Evolutionary conservation across 1,140 invertebrate genomes (phyloP).

Genomic region (Drosophila ogumai): DNA sequence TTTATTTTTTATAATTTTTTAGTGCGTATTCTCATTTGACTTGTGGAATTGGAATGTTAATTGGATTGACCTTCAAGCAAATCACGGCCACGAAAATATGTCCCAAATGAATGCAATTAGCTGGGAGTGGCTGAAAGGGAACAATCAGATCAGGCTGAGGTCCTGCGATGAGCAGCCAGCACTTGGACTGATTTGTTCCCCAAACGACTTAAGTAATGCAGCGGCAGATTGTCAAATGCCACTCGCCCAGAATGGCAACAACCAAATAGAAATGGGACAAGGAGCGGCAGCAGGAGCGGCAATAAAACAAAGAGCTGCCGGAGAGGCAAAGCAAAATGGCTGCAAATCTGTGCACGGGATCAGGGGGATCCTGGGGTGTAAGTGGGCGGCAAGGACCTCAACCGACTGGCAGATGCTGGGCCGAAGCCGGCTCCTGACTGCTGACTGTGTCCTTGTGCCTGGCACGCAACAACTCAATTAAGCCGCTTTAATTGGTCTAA

Average conservation of each 20-base stretch:
- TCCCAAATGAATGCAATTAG: slow-evolving; percentile 48
- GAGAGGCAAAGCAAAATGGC: slow-evolving; percentile 52
- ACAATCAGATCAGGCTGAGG: slow-evolving; percentile 17
- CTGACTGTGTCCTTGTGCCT: slow-evolving; percentile 64
- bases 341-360: slow-evolving; percentile 44
- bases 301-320: slow-evolving; percentile 40
- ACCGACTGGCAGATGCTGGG: slow-evolving; percentile 19
- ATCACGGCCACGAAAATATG: not conserved
- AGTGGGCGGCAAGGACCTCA: slow-evolving; percentile 4
- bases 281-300: slow-evolving; percentile 8
- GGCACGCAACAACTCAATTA: slow-evolving; percentile 83
- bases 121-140: slow-evolving; percentile 9
- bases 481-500: slow-evolving; percentile 84
- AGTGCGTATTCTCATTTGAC: not conserved
- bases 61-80: not conserved
- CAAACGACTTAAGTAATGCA: slow-evolving; percentile 67
- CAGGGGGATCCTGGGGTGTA: slow-evolving; percentile 9
- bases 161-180: slow-evolving; percentile 20
- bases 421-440: slow-evolving; percentile 22
- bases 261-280: slow-evolving; percentile 7
- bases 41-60: no score
- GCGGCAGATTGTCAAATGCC: slow-evolving; percentile 57
- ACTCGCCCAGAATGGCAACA: slow-evolving; percentile 36
- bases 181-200: slow-evolving; percentile 55
- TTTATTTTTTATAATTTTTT: not conserved